Conservation (phyloP, 2,888 invertebrate genomes). For the Drosophila aldrichi region DNA sequence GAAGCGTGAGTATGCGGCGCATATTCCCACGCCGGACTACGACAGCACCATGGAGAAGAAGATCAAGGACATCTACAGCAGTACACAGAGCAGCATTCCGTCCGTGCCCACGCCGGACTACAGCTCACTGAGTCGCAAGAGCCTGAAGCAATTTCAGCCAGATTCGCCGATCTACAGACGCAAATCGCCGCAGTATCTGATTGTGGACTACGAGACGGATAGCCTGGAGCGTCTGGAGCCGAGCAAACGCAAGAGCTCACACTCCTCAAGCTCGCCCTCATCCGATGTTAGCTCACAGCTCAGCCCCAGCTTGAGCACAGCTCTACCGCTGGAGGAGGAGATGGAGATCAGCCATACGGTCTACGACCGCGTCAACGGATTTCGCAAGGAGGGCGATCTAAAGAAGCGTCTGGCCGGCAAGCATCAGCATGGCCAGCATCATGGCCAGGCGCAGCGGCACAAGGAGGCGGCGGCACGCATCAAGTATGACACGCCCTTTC, state of each 20-base stretch:
- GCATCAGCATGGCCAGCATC: slow-evolving; percentile 44
- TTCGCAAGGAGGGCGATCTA: slow-evolving; percentile 83
- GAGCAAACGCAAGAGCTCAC: slow-evolving; percentile 85
- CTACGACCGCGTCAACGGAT: slow-evolving; percentile 86
- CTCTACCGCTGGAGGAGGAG: slow-evolving; percentile 92
- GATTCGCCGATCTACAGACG: slow-evolving; percentile 85
- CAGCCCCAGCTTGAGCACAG: slow-evolving; percentile 90
- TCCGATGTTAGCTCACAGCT: slow-evolving; percentile 89
- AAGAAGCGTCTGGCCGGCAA: slow-evolving; percentile 77
- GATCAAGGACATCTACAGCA: slow-evolving; percentile 84
- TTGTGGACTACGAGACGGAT: slow-evolving; percentile 90
- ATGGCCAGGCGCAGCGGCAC: slow-evolving; percentile 59
- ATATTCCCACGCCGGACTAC: slow-evolving; percentile 85
- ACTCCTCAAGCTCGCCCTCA: slow-evolving; percentile 86
- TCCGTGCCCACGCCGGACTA: slow-evolving; percentile 85
- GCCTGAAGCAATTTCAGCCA: slow-evolving; percentile 84
- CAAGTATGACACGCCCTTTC: slow-evolving; percentile 88
- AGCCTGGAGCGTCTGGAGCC: slow-evolving; percentile 89
- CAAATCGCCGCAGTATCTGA: slow-evolving; percentile 85
- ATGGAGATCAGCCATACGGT: slow-evolving; percentile 92
- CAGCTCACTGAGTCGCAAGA: slow-evolving; percentile 84
- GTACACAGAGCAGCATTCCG: slow-evolving; percentile 82
- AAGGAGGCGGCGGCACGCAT: slow-evolving; percentile 86
- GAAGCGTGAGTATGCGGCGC: slow-evolving; percentile 84
- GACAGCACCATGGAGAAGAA: slow-evolving; percentile 85